Percentiles rank a stretch among this genome's conserved stretches.
Conservation (phyloP, 2,113 vertebrate genomes). For the Delphinus delphis region DNA sequence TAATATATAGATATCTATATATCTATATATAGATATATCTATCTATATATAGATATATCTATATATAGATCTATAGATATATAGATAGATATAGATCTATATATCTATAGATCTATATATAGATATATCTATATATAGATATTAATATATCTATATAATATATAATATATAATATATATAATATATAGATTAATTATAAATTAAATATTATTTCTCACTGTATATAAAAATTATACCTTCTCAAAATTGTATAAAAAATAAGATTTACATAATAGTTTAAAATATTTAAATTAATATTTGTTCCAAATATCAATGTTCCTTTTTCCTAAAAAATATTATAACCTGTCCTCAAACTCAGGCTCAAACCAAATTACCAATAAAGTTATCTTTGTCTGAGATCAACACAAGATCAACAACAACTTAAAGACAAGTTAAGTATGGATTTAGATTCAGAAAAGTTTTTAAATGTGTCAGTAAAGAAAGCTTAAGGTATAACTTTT, state of each 20-base stretch:
- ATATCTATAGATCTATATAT: too few species aligned
- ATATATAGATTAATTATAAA: too few species aligned
- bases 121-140: too few species aligned
- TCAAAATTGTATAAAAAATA: background rate
- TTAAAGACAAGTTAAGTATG: background rate
- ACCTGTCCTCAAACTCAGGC: background rate
- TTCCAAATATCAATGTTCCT: background rate
- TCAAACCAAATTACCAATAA: conserved; percentile 31
- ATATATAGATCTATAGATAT: too few species aligned
- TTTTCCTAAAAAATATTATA: background rate
- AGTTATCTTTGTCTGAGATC: background rate
- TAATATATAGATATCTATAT: too few species aligned
- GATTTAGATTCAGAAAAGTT: background rate
- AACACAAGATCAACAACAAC: background rate
- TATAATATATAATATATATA: too few species aligned
- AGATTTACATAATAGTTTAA: background rate
- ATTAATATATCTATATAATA: too few species aligned
- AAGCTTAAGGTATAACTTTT: background rate
- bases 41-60: too few species aligned
- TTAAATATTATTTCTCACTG: background rate
- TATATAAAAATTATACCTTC: background rate
- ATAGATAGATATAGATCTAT: too few species aligned
- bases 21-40: too few species aligned
- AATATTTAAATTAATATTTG: conserved; percentile 7
- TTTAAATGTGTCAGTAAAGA: background rate